These are phyloP conservation scores for Altica lythri DNA, from an alignment of 2,888 invertebrate genomes.

Conservation along the genomic window DNA sequence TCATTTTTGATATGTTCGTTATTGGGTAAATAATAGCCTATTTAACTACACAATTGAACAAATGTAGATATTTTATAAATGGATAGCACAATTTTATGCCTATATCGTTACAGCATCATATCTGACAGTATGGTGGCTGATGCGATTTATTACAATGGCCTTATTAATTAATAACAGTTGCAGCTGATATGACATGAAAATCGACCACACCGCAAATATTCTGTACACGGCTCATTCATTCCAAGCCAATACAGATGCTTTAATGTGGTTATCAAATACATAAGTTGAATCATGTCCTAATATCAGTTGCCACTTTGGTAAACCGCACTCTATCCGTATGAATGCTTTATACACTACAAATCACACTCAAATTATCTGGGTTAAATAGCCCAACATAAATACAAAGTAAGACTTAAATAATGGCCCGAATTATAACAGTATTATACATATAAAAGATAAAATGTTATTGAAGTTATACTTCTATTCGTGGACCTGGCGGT, in stretches of 20 bases:
- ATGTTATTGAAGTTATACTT: no score
- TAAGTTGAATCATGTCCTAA: background rate
- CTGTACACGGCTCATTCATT: slow-evolving; percentile 8
- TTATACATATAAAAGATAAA: no score
- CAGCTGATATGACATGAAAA: slow-evolving; percentile 14
- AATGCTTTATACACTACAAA: no score
- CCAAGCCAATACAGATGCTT: slow-evolving; percentile 5
- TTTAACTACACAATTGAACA: background rate
- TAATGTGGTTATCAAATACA: slow-evolving; percentile 5
- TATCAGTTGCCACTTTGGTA: background rate
- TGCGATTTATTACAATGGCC: slow-evolving; percentile 10
- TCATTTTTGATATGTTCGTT: background rate
- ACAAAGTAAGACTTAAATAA: no score
- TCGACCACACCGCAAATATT: slow-evolving; percentile 8
- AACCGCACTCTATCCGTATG: no score
- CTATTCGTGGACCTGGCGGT: no score
- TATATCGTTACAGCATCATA: slow-evolving; percentile 8
- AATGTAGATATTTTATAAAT: slow-evolving; percentile 11
- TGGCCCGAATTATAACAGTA: no score
- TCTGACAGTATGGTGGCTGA: slow-evolving; percentile 7
- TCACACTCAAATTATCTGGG: no score
- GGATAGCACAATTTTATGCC: background rate
- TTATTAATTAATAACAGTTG: slow-evolving; percentile 12
- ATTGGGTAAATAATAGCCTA: slow-evolving; percentile 2
- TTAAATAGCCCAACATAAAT: no score